Evolutionary conservation across 2,888 invertebrate genomes (phyloP).

Genomic region (Syritta pipiens): DNA sequence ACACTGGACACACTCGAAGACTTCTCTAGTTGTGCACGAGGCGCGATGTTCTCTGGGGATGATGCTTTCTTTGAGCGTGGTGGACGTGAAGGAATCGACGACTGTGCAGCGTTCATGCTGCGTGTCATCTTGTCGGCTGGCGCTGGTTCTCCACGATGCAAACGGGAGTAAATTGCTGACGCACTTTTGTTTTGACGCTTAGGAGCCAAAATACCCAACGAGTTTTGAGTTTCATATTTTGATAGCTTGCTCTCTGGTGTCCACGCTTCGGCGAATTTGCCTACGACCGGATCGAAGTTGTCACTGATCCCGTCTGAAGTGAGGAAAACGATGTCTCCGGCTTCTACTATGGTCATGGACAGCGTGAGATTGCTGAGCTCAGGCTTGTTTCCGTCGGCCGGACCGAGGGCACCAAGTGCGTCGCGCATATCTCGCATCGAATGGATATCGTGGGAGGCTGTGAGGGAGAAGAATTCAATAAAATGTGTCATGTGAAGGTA

Average conservation of each 20-base stretch:
- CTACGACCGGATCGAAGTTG: constrained; percentile 95
- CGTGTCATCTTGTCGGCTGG: constrained; percentile 38
- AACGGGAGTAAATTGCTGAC: constrained; percentile 76
- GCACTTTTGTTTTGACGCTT: constrained; percentile 79
- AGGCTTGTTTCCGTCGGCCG: constrained; percentile 90
- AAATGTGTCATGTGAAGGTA: not conserved
- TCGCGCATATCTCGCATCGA: constrained; percentile 92
- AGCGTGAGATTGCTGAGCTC: constrained; percentile 93
- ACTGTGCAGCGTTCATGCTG: constrained; percentile 60
- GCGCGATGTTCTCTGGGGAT: constrained; percentile 64
- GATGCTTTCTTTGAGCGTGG: constrained; percentile 73
- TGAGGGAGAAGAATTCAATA: constrained; percentile 40
- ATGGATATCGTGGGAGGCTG: constrained; percentile 90
- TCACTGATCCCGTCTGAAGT: constrained; percentile 95
- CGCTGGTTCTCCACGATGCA: constrained; percentile 72
- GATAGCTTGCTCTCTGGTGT: constrained; percentile 76
- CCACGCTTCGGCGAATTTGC: constrained; percentile 86
- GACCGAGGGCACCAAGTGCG: constrained; percentile 92
- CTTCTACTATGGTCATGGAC: constrained; percentile 88
- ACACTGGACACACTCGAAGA: constrained; percentile 71
- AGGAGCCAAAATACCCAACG: constrained; percentile 72
- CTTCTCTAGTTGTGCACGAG: constrained; percentile 54
- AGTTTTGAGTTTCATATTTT: constrained; percentile 38
- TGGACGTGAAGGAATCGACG: constrained; percentile 71
- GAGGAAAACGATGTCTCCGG: constrained; percentile 90